phyloP scores from a whole-genome alignment of 2,113 vertebrate genomes.

The Pomatorhinus ruficollis region DNA sequence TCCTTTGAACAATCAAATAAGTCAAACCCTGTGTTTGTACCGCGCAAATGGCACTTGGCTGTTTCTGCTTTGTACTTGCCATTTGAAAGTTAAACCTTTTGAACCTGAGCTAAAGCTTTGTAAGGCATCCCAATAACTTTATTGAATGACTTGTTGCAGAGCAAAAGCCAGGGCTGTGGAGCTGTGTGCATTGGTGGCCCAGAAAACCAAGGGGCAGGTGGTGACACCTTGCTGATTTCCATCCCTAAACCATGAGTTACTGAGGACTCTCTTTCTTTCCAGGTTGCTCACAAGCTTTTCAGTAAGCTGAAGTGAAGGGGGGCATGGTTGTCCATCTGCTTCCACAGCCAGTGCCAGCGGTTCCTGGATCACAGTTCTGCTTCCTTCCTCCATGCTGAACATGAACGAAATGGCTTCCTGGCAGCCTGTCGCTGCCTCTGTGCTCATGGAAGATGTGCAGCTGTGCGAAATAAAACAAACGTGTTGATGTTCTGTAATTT shows the following conservation, averaged over 20 bases:
- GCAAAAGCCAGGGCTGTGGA: neutral
- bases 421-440: neutral
- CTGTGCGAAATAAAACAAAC: neutral
- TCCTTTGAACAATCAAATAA: neutral
- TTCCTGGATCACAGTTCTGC: neutral
- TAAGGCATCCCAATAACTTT: neutral
- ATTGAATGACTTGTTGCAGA: neutral
- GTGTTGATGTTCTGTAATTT: slow-evolving; percentile 20
- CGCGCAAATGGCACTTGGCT: neutral
- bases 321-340: neutral
- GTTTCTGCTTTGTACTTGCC: neutral
- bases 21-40: rapidly evolving
- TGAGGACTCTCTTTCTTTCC: neutral
- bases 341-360: rapidly evolving
- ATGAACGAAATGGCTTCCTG: neutral
- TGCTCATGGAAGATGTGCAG: neutral
- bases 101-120: neutral
- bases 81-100: neutral
- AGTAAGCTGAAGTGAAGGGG: slow-evolving; percentile 73
- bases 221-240: neutral
- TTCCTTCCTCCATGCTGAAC: neutral
- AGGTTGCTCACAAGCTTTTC: slow-evolving; percentile 83
- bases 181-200: rapidly evolving
- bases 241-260: neutral
- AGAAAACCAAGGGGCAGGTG: neutral